Evolutionary conservation across 2,888 invertebrate species (phyloP).

Genomic region (Acronicta aceris): DNA sequence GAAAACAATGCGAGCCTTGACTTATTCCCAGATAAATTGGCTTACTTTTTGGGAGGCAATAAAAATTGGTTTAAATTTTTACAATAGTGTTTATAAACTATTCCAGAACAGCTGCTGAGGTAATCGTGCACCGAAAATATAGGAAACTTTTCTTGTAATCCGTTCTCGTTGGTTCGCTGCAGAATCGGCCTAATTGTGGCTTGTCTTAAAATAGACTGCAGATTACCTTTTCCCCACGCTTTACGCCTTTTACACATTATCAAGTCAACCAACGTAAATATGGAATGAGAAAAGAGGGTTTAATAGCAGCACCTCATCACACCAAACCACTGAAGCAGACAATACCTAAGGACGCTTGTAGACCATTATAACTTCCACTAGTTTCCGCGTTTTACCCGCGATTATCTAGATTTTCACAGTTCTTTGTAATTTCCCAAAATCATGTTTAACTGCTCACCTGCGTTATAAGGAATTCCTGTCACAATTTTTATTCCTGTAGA

Average conservation of each 20-base stretch:
- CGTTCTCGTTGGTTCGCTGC: slow-evolving; percentile 22
- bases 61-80: slow-evolving; percentile 73
- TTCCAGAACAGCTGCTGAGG: slow-evolving; percentile 53
- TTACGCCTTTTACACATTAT: slow-evolving; percentile 36
- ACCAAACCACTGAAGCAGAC: slow-evolving; percentile 24
- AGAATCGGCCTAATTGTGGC: slow-evolving; percentile 21
- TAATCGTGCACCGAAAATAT: slow-evolving; percentile 52
- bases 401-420: too few relatives aligned
- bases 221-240: slow-evolving; percentile 18
- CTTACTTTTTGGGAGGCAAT: slow-evolving; percentile 76
- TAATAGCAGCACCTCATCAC: slow-evolving; percentile 20
- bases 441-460: too few relatives aligned
- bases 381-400: not conserved
- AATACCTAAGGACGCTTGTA: slow-evolving; percentile 9
- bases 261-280: slow-evolving; percentile 27
- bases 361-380: slow-evolving; percentile 16
- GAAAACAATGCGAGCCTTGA: slow-evolving; percentile 73
- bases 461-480: too few relatives aligned
- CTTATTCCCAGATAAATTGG: slow-evolving; percentile 77
- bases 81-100: slow-evolving; percentile 67
- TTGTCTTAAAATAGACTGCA: slow-evolving; percentile 41
- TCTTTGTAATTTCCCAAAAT: too few relatives aligned
- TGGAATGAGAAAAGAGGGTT: slow-evolving; percentile 25
- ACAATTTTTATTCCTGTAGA: too few relatives aligned
- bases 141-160: slow-evolving; percentile 34